Evolutionary conservation across 2,888 invertebrate genomes (phyloP).

Genomic region (Drosophila borealis): DNA sequence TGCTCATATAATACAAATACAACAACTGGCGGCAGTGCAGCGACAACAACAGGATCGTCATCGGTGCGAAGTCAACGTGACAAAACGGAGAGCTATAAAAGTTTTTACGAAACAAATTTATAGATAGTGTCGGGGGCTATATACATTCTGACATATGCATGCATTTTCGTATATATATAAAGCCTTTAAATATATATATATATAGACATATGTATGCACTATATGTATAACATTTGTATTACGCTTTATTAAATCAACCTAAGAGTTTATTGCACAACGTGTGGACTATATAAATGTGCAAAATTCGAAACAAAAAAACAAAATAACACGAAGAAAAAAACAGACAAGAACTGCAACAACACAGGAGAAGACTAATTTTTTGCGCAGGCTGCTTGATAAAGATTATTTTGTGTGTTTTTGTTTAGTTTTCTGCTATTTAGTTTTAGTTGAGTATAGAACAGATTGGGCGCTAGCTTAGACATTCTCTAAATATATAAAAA

Average conservation of each 20-base stretch:
- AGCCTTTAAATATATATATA: constrained; percentile 5
- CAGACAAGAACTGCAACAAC: constrained; percentile 15
- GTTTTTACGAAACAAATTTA: constrained; percentile 84
- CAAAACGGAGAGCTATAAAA: constrained; percentile 81
- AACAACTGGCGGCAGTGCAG: constrained; percentile 22
- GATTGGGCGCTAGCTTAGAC: constrained; percentile 46
- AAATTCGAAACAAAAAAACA: constrained; percentile 18
- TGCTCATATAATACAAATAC: constrained; percentile 27
- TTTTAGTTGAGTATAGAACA: constrained; percentile 41
- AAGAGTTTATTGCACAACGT: constrained; percentile 59
- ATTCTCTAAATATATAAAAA: constrained; percentile 37
- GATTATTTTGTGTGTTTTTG: constrained; percentile 22
- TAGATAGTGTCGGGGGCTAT: constrained; percentile 57
- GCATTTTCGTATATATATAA: constrained; percentile 32
- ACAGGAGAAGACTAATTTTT: constrained; percentile 40
- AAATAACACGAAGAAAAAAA: constrained; percentile 3
- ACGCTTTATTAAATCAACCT: constrained; percentile 68
- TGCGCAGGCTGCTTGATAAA: constrained; percentile 23
- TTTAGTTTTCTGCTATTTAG: constrained; percentile 35
- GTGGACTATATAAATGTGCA: constrained; percentile 37
- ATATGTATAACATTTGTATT: constrained; percentile 45
- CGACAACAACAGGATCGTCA: constrained; percentile 47
- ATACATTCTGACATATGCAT: constrained; percentile 24
- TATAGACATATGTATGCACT: constrained; percentile 14
- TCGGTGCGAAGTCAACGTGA: constrained; percentile 74